Evolutionary conservation across 2,888 invertebrate genomes (phyloP), one percentile per base, ranked within the genome.

Genomic region (Spisula subtruncata): DNA sequence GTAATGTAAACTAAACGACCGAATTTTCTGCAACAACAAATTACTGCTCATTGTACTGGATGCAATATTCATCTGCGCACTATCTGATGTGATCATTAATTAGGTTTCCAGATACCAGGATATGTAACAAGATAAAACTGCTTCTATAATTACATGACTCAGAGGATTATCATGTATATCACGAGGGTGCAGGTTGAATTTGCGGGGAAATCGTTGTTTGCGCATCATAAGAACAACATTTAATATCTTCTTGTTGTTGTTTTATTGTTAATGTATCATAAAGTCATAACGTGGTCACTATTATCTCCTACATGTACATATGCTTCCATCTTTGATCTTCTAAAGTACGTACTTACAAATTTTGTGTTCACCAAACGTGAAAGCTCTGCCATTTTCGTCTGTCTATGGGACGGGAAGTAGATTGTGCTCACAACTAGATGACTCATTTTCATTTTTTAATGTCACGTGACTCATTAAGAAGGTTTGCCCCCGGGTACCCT

Each of bases 141-240:
- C 12, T 32, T 75, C 35, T 75, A 32, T 32, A 32, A 66, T n/a
- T 75, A 14, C 32, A 75, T 75, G 75, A 75, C 75, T 75, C 75
- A 75, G 10, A 32, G n/a, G 35, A 2, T 35, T 75, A 75, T 35
- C 32, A 75, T 75, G 32, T 75, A 32, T 16, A 75, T 35, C 18
- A 75, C n/a, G n/a, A n/a, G 35, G 75, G 35, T 35, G 75, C 16
- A 35, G 5, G 75, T 35, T 75, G 35, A 75, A 75, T 75, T 14
- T 35, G 35, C 75, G 75, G 32, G 25, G 75, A 35, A 75, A 66
- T 66, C 8, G 60, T 66, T 20, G 60, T 66, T 32, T 32, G 4
- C 35, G 75, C 75, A 18, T 75, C 75, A 75, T 75, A 75, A 75
- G n/a, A 75, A 75, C 75, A 35, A 75, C 75, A 32, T 75, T 75